phyloP scores from a whole-genome alignment of 2,797 vertebrate genomes.

The Lindbergichthys nudifrons region DNA sequence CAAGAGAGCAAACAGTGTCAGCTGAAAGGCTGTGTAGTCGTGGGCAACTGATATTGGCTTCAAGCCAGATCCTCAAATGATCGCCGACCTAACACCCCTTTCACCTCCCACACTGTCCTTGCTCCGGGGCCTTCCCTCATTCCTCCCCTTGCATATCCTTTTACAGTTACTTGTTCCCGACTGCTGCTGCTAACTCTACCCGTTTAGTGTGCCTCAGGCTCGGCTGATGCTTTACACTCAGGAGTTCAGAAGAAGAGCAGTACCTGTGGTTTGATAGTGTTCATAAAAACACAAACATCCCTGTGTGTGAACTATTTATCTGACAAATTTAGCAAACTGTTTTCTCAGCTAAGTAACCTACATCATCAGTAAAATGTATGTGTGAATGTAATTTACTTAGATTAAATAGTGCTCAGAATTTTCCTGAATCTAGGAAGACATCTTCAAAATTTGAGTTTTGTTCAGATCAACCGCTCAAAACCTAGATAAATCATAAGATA shows the following conservation, averaged over 20 bases:
- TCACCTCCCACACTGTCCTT: constrained; percentile 31
- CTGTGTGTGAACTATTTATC: background rate
- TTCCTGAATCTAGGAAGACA: background rate
- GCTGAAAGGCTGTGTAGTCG: constrained; percentile 35
- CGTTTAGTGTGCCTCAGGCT: background rate
- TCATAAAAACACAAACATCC: background rate
- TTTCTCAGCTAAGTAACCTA: background rate
- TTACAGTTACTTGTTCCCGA: constrained; percentile 49
- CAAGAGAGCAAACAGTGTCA: constrained; percentile 24
- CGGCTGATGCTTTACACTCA: constrained; percentile 2
- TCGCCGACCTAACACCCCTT: constrained; percentile 12
- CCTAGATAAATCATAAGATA: background rate
- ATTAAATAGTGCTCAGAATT: background rate
- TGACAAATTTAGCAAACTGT: background rate
- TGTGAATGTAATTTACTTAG: background rate
- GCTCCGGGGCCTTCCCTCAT: background rate
- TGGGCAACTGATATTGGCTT: constrained; percentile 48
- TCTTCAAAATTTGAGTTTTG: background rate
- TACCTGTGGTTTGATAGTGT: background rate
- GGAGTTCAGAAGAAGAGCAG: background rate
- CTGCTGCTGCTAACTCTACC: background rate
- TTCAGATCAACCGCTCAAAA: background rate
- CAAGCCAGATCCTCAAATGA: constrained; percentile 44
- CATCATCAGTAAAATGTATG: background rate
- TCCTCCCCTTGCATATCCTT: constrained; percentile 31